Conservation (phyloP, 2,113 vertebrate genomes). For the Zeus faber region DNA sequence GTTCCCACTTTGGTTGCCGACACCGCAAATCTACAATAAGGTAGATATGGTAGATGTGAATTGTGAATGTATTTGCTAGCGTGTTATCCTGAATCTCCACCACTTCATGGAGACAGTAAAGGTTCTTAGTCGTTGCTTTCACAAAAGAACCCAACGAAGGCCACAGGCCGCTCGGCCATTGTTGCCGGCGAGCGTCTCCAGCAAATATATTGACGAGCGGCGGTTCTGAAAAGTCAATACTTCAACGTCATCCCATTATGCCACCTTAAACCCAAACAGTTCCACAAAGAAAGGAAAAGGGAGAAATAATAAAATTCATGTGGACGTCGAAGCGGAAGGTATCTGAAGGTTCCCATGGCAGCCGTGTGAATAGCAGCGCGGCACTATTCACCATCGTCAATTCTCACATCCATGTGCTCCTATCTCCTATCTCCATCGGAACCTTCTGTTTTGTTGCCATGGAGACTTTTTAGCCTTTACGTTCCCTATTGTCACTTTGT, state of each 20-base stretch:
- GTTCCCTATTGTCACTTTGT: conserved; percentile 57
- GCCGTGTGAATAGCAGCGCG: background rate
- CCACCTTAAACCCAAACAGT: background rate
- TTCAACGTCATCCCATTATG: conserved; percentile 13
- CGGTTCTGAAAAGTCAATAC: conserved; percentile 11
- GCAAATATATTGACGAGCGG: background rate
- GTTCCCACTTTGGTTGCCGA: no score
- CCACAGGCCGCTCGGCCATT: background rate
- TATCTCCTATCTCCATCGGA: conserved; percentile 45
- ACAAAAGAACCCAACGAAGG: no score
- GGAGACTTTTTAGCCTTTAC: conserved; percentile 63
- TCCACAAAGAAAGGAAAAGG: conserved; percentile 21
- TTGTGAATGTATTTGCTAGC: no score
- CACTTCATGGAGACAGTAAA: no score
- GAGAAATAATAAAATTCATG: conserved; percentile 5
- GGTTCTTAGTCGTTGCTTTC: no score
- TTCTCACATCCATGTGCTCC: conserved; percentile 31
- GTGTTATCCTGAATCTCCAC: no score
- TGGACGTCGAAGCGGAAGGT: background rate
- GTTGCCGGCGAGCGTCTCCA: background rate
- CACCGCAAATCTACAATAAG: no score
- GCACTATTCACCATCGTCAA: conserved; percentile 13
- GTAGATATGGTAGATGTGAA: no score
- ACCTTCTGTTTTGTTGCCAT: conserved; percentile 64
- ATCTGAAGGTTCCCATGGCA: background rate